These are phyloP conservation scores for Diadromus collaris DNA, from an alignment of 2,888 invertebrate genomes.

Conservation along the genomic window DNA sequence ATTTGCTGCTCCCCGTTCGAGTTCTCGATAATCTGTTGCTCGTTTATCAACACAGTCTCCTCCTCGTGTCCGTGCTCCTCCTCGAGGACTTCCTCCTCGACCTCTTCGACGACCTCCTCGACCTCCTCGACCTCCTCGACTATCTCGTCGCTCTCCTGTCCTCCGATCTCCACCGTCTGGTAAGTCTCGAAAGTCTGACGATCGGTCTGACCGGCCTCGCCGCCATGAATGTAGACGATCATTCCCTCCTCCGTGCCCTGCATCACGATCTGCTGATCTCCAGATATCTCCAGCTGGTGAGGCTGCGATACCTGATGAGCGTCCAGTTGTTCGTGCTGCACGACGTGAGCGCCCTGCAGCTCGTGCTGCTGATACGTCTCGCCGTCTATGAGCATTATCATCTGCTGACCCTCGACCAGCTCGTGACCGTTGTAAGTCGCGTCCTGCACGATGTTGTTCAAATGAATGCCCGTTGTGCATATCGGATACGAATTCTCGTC, in stretches of 20 bases:
- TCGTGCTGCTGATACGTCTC: conserved; percentile 69
- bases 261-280: conserved; percentile 75
- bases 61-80: conserved; percentile 75
- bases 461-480: conserved; percentile 62
- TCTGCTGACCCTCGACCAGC: conserved; percentile 75
- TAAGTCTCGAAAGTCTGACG: conserved; percentile 65
- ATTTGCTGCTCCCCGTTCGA: conserved; percentile 68
- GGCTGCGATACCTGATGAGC: conserved; percentile 69
- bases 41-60: conserved; percentile 65
- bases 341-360: conserved; percentile 55
- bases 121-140: conserved; percentile 59
- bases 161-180: conserved; percentile 57
- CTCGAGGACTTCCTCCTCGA: conserved; percentile 72
- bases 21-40: conserved; percentile 65
- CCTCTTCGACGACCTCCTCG: conserved; percentile 76
- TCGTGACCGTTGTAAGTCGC: conserved; percentile 78
- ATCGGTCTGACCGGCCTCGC: conserved; percentile 67
- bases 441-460: conserved; percentile 66
- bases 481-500: conserved; percentile 71
- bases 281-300: conserved; percentile 73
- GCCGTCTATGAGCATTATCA: conserved; percentile 77
- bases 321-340: conserved; percentile 73
- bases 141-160: conserved; percentile 46
- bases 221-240: conserved; percentile 77
- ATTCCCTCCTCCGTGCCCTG: conserved; percentile 75